A percentile compares a stretch with the other conserved stretches of the same genome.
Conservation (phyloP, 1,140 invertebrate genomes). For the Lordiphosa clarofinis region DNA sequence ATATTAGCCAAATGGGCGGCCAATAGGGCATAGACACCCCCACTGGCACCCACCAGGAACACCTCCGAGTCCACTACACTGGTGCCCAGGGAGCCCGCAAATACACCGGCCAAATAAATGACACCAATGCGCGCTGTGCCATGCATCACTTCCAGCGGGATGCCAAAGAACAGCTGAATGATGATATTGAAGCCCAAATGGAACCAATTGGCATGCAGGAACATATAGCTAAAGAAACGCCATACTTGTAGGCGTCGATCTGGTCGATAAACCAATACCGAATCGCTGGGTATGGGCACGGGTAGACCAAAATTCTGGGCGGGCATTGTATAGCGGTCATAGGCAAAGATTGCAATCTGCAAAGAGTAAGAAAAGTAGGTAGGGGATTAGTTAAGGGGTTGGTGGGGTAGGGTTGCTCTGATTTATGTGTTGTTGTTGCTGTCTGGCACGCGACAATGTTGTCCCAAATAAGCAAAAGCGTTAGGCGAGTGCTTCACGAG, state of each 20-base stretch:
- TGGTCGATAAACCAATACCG: conserved; percentile 95
- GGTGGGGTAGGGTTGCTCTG: conserved; percentile 23
- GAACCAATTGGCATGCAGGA: conserved; percentile 97
- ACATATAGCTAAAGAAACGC: conserved; percentile 97
- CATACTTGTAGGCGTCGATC: conserved; percentile 94
- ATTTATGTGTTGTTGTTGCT: conserved; percentile 64
- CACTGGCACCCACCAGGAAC: conserved; percentile 95
- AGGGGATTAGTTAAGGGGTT: conserved; percentile 36
- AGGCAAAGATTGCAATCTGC: conserved; percentile 95
- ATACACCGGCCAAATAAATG: conserved; percentile 95
- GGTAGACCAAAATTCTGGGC: conserved; percentile 82
- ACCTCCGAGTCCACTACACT: conserved; percentile 97
- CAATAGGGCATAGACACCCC: conserved; percentile 95
- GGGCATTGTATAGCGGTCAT: conserved; percentile 84
- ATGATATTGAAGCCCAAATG: conserved; percentile 97
- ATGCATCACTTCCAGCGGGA: conserved; percentile 97
- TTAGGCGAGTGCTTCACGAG: conserved; percentile 15
- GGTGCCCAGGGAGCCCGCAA: conserved; percentile 93
- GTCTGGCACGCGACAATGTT: conserved; percentile 54
- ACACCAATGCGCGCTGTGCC: conserved; percentile 91
- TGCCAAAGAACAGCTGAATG: conserved; percentile 93
- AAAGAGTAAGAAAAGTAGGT: conserved; percentile 63
- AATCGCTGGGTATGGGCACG: conserved; percentile 94
- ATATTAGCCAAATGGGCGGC: conserved; percentile 97
- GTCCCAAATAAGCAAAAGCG: conserved; percentile 49